Evolutionary conservation across 1,140 invertebrate species (phyloP).

Genomic region (Drosophila guanche): DNA sequence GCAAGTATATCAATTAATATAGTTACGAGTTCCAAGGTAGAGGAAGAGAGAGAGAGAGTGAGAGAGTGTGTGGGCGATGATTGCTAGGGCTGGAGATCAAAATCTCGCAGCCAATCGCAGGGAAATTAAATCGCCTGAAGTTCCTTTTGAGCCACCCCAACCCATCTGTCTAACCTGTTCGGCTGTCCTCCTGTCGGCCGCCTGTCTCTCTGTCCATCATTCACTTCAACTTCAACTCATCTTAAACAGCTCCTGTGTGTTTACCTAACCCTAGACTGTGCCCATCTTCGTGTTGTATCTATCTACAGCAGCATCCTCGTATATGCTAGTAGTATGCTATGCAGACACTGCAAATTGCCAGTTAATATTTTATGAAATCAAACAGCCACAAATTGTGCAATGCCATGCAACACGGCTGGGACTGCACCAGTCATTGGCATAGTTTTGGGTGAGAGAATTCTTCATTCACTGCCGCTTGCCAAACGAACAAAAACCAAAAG

Average conservation of each 20-base stretch:
- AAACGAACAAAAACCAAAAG: conserved; percentile 3
- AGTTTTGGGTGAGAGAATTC: conserved; percentile 21
- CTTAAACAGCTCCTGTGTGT: conserved; percentile 46
- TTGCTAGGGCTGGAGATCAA: conserved; percentile 2
- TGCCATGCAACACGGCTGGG: conserved; percentile 47
- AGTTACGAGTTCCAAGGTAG: conserved; percentile 60
- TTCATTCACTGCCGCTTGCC: conserved; percentile 12
- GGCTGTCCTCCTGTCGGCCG: conserved; percentile 20
- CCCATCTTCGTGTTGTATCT: conserved; percentile 9
- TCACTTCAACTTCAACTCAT: conserved; percentile 31
- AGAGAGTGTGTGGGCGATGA: not conserved
- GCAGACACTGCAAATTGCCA: conserved; percentile 77
- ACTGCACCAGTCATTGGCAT: conserved; percentile 27
- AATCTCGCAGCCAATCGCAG: conserved; percentile 27
- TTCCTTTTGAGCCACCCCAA: conserved; percentile 41
- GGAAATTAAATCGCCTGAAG: conserved; percentile 69
- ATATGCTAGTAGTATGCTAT: conserved; percentile 31
- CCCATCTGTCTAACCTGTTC: conserved; percentile 20
- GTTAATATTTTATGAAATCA: conserved; percentile 80
- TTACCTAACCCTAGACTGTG: conserved; percentile 51
- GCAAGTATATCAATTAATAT: conserved; percentile 81
- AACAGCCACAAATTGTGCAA: conserved; percentile 78
- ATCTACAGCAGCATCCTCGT: conserved; percentile 24
- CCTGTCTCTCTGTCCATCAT: conserved; percentile 12
- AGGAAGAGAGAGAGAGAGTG: not conserved